phyloP scores from a whole-genome alignment of 2,888 invertebrate species.

The Microctonus hyperodae region DNA sequence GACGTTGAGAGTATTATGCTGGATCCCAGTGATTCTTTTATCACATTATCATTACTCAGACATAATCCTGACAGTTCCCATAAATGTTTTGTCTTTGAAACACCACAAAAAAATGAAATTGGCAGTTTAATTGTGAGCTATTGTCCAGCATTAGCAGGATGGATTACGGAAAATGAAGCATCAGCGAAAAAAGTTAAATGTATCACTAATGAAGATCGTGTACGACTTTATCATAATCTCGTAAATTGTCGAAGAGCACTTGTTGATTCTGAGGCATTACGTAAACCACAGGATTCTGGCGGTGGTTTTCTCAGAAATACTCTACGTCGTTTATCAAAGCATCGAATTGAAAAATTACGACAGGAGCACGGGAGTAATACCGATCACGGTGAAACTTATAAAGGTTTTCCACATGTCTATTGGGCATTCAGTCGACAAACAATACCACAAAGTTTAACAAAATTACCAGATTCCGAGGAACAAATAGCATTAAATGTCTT shows the following conservation, averaged over 20 bases:
- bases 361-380: constrained; percentile 71
- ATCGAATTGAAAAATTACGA: constrained; percentile 79
- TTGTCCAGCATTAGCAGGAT: constrained; percentile 83
- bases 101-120: constrained; percentile 87
- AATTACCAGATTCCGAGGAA: constrained; percentile 86
- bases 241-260: constrained; percentile 82
- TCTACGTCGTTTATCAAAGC: constrained; percentile 82
- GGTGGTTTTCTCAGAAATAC: constrained; percentile 91
- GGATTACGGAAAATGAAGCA: constrained; percentile 78
- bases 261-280: constrained; percentile 81
- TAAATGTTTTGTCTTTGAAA: constrained; percentile 93
- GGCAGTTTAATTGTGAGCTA: constrained; percentile 92
- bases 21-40: constrained; percentile 91
- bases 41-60: constrained; percentile 86
- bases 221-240: constrained; percentile 86
- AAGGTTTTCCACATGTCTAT: constrained; percentile 84
- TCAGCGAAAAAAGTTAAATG: constrained; percentile 71
- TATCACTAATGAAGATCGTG: constrained; percentile 88
- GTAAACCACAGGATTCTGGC: constrained; percentile 83
- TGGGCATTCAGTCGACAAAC: constrained; percentile 90
- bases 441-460: constrained; percentile 82
- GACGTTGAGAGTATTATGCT: constrained; percentile 91
- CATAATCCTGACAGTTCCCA: constrained; percentile 73
- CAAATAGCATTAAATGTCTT: constrained; percentile 88
- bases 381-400: constrained; percentile 83